Base-by-base conservation (phyloP, 2,113 vertebrate genomes). In the Microtus montanus region DNA sequence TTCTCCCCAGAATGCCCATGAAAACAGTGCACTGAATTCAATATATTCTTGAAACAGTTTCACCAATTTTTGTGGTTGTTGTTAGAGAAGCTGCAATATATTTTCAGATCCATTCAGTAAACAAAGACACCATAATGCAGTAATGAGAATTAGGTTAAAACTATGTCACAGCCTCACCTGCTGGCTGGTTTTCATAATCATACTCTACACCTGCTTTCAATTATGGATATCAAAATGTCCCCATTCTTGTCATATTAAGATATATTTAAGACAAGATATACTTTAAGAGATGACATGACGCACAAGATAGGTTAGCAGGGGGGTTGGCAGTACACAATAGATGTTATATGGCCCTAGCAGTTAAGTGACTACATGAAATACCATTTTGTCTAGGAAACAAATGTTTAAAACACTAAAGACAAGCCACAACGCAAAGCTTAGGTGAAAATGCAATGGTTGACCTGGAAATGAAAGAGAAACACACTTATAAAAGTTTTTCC, bases 141-240 rank as follows among this genome's bases (percentile, higher is more conserved):
- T 64, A 83, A 91, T 77, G 80, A 96, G 61, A 35, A 74, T 96
- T 83, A 68, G 66, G 35, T 85, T 95, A 91, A 96, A 96, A 96
- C 93, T 79, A 94, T 87, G 95, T 83, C 79, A 94, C 66, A 97
- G 94, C 96, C 91, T 97, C 95, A 97, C 79, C 96, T 97, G 87
- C 96, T 97, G 94, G 94, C 79, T 95, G 93, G 80, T 96, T 96
- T 90, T 61, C 91, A 94, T 54, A 95, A 83, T 54, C 70, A 77
- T 79, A 66, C 24, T 87, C 71, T 75, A 74, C 30, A 91, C 26
- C 84, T 52, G 61, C 14, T 24, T 92, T 68, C 88, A 17, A 70
- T 61, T 15, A 54, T 7, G 49, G 26, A 79, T 58, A 89, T 70
- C 2, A 74, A 87, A 85, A 30, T n/a, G 33, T 91, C 61, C 24